These are phyloP conservation scores for Camponotus vicinus DNA, from an alignment of 1,140 invertebrate genomes.

Conservation along the genomic window DNA sequence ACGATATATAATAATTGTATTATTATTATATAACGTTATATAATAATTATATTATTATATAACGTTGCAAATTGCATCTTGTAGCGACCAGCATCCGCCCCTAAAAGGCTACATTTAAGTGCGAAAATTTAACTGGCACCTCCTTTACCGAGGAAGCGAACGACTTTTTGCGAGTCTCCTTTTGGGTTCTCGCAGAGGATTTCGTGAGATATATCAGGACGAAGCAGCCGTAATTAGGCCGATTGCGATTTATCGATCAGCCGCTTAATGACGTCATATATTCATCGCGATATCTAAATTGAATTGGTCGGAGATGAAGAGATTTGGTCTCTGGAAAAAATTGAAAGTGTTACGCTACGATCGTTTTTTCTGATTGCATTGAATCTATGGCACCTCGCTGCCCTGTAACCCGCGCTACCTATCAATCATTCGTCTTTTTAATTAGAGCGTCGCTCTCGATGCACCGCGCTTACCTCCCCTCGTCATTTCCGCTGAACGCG, in stretches of 20 bases:
- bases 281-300: slow-evolving; percentile 60
- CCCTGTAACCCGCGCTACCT: slow-evolving; percentile 21
- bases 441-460: slow-evolving; percentile 1
- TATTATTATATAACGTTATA: too few relatives aligned
- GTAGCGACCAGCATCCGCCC: neutral
- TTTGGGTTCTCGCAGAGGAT: neutral
- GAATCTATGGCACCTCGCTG: slow-evolving; percentile 23
- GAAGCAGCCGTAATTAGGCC: slow-evolving; percentile 33
- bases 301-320: slow-evolving; percentile 23
- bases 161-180: too few relatives aligned
- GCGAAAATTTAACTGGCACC: neutral
- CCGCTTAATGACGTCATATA: slow-evolving; percentile 11
- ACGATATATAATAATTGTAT: neutral
- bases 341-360: slow-evolving; percentile 5
- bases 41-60: neutral
- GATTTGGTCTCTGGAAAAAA: neutral
- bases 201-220: slow-evolving; percentile 44
- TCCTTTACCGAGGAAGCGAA: too few relatives aligned
- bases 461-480: neutral
- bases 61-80: neutral
- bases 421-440: slow-evolving; percentile 53
- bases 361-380: neutral
- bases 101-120: neutral
- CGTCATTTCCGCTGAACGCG: slow-evolving; percentile 41
- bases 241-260: slow-evolving; percentile 65